phyloP scores from a whole-genome alignment of 1,140 invertebrate genomes.

The Hermetia illucens region DNA sequence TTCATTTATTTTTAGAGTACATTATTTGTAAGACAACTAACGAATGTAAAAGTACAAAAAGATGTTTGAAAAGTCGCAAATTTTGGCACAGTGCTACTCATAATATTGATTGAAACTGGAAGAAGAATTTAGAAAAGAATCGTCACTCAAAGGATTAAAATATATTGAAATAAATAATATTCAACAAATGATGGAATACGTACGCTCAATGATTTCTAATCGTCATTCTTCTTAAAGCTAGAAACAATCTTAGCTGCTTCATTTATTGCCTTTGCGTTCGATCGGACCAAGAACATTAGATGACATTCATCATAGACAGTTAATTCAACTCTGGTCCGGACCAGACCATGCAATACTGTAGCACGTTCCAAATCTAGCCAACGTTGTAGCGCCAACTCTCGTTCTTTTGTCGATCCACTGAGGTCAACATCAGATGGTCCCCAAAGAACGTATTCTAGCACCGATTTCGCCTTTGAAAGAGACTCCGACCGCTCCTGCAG shows the following conservation, averaged over 20 bases:
- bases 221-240: constrained; percentile 8
- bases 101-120: no score
- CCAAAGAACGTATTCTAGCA: constrained; percentile 73
- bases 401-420: constrained; percentile 45
- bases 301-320: constrained; percentile 66
- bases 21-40: no score
- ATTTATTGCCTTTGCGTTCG: constrained; percentile 62
- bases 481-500: constrained; percentile 56
- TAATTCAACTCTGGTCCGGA: constrained; percentile 54
- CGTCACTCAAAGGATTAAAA: no score
- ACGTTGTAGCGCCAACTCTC: constrained; percentile 54
- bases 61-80: no score
- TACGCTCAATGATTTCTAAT: neutral
- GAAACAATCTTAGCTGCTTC: constrained; percentile 44
- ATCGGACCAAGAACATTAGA: constrained; percentile 64
- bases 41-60: no score
- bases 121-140: no score
- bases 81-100: no score
- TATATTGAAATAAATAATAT: no score
- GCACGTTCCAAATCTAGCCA: constrained; percentile 75
- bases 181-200: no score
- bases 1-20: no score
- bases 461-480: constrained; percentile 48
- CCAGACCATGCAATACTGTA: constrained; percentile 60
- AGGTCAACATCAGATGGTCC: constrained; percentile 61